phyloP scores from a whole-genome alignment of 2,888 invertebrate genomes.

The Aphodius sticticus region DNA sequence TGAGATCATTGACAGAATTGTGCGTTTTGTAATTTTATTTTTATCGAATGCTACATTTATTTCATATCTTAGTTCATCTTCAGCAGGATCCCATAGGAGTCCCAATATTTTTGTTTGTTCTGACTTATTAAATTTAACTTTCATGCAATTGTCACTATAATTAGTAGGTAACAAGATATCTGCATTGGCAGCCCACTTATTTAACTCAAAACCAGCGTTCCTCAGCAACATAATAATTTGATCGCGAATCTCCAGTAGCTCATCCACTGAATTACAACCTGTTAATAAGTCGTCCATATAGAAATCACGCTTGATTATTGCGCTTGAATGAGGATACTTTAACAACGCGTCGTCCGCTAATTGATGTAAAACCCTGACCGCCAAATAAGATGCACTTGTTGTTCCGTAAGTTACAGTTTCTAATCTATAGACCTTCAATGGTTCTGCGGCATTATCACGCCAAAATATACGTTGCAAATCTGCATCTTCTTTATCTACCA shows the following conservation, averaged over 20 bases:
- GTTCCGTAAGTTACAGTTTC: constrained; percentile 46
- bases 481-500: constrained; percentile 41
- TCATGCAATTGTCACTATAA: not conserved
- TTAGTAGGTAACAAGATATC: not conserved
- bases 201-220: constrained; percentile 33
- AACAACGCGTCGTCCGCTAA: constrained; percentile 37
- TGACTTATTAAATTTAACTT: not conserved
- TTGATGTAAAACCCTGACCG: constrained; percentile 41
- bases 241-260: not conserved
- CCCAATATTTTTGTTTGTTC: not conserved
- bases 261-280: constrained; percentile 27
- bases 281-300: constrained; percentile 40
- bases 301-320: constrained; percentile 34
- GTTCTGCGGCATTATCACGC: constrained; percentile 38
- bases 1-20: too few relatives aligned
- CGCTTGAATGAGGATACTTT: constrained; percentile 38
- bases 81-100: not conserved
- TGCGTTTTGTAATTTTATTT: too few relatives aligned
- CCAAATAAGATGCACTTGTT: constrained; percentile 43
- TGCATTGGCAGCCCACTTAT: constrained; percentile 30
- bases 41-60: too few relatives aligned
- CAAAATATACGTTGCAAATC: constrained; percentile 47
- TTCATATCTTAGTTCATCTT: not conserved
- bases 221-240: constrained; percentile 26
- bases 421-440: constrained; percentile 38